Base-by-base conservation (phyloP, 2,797 vertebrate species). In the Sebastes melanostomus region DNA sequence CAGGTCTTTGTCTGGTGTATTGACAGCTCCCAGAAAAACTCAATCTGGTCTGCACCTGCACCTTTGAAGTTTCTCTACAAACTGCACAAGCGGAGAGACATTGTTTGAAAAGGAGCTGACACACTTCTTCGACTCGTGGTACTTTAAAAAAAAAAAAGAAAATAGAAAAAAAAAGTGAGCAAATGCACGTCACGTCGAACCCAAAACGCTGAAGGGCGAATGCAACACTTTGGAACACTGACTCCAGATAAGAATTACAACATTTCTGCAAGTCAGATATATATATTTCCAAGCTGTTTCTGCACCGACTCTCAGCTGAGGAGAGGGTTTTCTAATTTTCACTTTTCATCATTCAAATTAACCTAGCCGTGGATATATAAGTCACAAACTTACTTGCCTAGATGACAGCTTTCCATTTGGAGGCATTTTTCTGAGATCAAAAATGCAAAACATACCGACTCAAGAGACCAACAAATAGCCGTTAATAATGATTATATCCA, bases 91-190 rank as follows among this genome's bases (percentile, higher is more conserved):
- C 27, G 2, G 66, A 63, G 78, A 87, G 50, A 81, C 70, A 74
- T 27, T 84, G 86, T 86, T 83, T 83, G 65, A 52, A 76, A 76
- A 77, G 55, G 54, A 85, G 80, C 86, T 85, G 87, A 87, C 88
- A 89, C 65, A 74, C 74, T 25, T 82, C 76, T 67, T 54, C 12
- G 0, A 72, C 68, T 80, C 3, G 10, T 38, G 9, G 24, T 50
- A 56, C 63, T 76, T 65, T 6, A 4, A 8, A 56, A 22, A 54
- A 36, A 36, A 58, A 65, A 58, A 36, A 32, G 4, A 58, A 56
- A 38, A 38, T 38, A 38, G 38, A 36, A 66, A 27, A 65, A 77
- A 67, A 50, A 78, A 72, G 68, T 60, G 34, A 50, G 74, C 66
- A 75, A 24, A 83, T 78, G 78, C 79, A 73, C 69, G 4, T 88